Base-by-base conservation (phyloP, 2,113 vertebrate species). In the Xiphias gladius region DNA sequence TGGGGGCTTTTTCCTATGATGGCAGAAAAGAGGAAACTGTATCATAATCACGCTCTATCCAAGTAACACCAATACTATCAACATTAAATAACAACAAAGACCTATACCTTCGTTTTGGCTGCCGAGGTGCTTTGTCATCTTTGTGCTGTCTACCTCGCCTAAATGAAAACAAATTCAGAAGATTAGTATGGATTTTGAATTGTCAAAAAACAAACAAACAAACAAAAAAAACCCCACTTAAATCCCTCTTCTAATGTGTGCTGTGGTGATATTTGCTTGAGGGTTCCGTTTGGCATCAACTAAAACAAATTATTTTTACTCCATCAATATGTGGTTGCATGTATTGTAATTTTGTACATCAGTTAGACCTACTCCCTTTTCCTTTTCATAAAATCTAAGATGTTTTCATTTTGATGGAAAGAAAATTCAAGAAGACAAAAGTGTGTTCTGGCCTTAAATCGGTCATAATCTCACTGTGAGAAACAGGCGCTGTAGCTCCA, bases 91-190 rank as follows among this genome's bases (percentile, higher is more conserved):
- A 41, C 1, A 64, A 32, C n/a, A 4, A 1, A 37, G 16, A 39
- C 5, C 4, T 9, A 57, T 76, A 97, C 97, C 97, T 95, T 81
- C 96, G 96, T 90, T 98, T 97, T 50, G 97, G 97, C 77, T 96
- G 94, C 22, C 96, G 94, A 13, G 97, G 96, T 65, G 94, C 96
- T 93, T 97, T 97, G 84, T 97, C 96, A 90, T 97, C 97, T 93
- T 97, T 97, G 89, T 95, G 95, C 75, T 96, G 94, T 77, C 96
- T 95, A 66, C 96, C 95, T 88, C 96, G 96, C 93, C 97, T 97
- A 64, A 90, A 80, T 8, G 3, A 41, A 74, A 70, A 79, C 12
- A 55, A n/a, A 62, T 55, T 14, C 2, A 16, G 19, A 62, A 32
- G 20, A 24, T 37, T 2, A 39, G 22, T 41, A 17, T 30, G 11